Conservation (phyloP, 2,888 invertebrate species). For the Cephus runcator region DNA sequence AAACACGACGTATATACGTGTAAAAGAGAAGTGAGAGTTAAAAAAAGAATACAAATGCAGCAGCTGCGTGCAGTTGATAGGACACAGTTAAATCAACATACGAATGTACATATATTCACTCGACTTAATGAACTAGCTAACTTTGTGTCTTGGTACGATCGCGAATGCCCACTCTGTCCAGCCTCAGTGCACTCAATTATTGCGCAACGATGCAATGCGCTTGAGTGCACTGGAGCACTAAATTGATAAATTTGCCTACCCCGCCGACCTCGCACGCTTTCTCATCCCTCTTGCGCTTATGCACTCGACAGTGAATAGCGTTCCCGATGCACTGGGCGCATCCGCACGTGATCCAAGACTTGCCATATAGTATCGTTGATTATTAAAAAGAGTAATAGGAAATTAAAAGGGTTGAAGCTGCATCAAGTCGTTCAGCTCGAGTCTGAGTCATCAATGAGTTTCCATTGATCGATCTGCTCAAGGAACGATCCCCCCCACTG, state of each 20-base stretch:
- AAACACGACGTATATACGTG: neutral
- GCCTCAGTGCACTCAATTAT: conserved; percentile 30
- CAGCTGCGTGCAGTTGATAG: neutral
- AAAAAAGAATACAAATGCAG: neutral
- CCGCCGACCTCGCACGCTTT: conserved; percentile 40
- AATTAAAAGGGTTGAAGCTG: neutral
- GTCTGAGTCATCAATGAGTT: neutral
- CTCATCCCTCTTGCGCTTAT: neutral
- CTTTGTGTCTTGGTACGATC: neutral
- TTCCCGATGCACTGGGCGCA: neutral
- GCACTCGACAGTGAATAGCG: neutral
- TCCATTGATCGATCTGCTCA: neutral
- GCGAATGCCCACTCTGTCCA: neutral
- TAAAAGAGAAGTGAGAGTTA: neutral
- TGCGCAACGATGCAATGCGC: conserved; percentile 42
- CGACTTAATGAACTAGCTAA: neutral
- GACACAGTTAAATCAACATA: neutral
- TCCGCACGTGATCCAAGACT: neutral
- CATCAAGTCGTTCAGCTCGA: neutral
- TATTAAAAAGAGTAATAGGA: neutral
- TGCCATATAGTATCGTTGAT: neutral
- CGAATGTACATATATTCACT: neutral
- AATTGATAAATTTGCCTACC: conserved; percentile 63
- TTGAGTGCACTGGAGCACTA: conserved; percentile 47
- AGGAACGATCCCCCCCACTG: neutral